phyloP scores from a whole-genome alignment of 2,113 vertebrate species.

The Haplochromis vanheusdeni region DNA sequence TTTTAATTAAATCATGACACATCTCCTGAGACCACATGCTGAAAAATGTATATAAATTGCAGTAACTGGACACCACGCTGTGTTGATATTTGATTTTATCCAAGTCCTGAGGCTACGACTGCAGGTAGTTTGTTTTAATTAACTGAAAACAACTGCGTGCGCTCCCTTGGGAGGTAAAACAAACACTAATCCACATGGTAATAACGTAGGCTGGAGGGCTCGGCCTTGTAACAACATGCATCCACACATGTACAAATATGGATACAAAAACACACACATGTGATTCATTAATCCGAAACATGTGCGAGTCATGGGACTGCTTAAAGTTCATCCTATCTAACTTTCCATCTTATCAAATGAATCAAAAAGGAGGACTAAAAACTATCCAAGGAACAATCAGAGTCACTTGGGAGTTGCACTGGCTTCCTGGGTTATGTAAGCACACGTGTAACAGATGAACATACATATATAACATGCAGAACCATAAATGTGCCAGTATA shows the following conservation, averaged over 20 bases:
- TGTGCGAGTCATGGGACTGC: neutral
- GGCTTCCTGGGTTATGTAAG: neutral
- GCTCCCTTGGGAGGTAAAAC: neutral
- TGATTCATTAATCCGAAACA: neutral
- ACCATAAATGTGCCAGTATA: neutral
- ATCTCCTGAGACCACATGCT: neutral
- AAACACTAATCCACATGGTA: neutral
- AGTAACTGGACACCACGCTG: neutral
- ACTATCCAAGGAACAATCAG: neutral
- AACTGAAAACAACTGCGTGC: neutral
- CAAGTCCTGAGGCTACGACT: neutral
- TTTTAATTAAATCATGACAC: neutral
- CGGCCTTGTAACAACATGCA: neutral
- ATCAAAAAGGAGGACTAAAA: neutral
- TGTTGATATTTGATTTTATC: neutral
- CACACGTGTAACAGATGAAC: neutral
- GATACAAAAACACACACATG: neutral
- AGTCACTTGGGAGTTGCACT: neutral
- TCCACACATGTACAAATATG: neutral
- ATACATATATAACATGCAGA: neutral
- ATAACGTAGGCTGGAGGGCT: neutral
- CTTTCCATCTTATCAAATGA: neutral
- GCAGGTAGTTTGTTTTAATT: slow-evolving; percentile 7
- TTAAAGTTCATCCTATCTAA: neutral
- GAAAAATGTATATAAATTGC: neutral